A percentile compares a stretch with the other conserved stretches of the same genome.
These are phyloP conservation scores for Vanessa cardui DNA, from an alignment of 2,888 invertebrate species.

Conservation along the genomic window DNA sequence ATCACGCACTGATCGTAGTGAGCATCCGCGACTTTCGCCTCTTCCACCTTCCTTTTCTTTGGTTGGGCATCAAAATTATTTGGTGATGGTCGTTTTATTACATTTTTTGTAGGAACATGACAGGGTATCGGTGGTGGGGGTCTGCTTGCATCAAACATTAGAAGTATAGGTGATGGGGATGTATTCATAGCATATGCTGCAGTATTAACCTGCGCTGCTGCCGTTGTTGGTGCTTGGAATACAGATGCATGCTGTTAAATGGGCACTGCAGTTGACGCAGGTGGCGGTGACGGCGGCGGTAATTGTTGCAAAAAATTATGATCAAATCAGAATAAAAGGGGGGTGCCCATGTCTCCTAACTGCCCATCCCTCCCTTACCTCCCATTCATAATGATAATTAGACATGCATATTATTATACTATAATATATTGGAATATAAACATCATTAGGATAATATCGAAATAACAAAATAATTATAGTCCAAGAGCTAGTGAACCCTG, in stretches of 20 bases:
- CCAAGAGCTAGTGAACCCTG: constrained; percentile 2
- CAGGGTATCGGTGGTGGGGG: constrained; percentile 62
- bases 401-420: too few relatives aligned
- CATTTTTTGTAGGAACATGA: constrained; percentile 41
- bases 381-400: too few relatives aligned
- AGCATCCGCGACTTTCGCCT: constrained; percentile 49
- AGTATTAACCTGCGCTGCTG: background rate
- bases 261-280: constrained; percentile 19
- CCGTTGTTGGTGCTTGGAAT: constrained; percentile 42
- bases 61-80: constrained; percentile 56
- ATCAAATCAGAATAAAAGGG: too few relatives aligned
- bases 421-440: too few relatives aligned
- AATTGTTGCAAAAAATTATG: constrained; percentile 44
- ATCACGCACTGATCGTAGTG: constrained; percentile 63
- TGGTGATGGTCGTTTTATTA: constrained; percentile 47
- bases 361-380: too few relatives aligned
- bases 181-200: constrained; percentile 10
- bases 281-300: constrained; percentile 43
- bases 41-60: constrained; percentile 63
- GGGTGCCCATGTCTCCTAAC: too few relatives aligned
- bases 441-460: too few relatives aligned
- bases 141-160: constrained; percentile 56
- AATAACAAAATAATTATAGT: too few relatives aligned
- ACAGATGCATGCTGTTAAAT: constrained; percentile 31
- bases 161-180: constrained; percentile 11